phyloP scores from a whole-genome alignment of 2,888 invertebrate species.

The Flabesymbios commensalis region DNA sequence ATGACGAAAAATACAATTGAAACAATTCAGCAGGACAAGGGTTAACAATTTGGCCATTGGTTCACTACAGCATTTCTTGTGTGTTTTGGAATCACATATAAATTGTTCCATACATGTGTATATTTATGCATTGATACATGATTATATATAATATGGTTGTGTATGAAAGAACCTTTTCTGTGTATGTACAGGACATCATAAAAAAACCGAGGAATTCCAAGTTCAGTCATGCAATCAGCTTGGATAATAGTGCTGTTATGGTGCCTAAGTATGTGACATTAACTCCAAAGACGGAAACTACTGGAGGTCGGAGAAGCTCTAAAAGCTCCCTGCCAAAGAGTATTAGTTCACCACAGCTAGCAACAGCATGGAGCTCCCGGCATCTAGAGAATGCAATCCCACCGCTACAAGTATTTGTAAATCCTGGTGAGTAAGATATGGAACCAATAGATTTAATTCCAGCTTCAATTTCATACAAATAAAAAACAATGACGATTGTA shows the following conservation, averaged over 20 bases:
- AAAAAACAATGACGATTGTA: background rate
- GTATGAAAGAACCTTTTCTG: too few relatives aligned
- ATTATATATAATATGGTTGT: background rate
- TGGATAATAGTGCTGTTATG: constrained; percentile 29
- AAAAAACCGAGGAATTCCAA: constrained; percentile 46
- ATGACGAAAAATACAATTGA: too few relatives aligned
- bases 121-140: background rate
- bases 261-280: constrained; percentile 48
- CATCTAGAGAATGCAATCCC: constrained; percentile 21
- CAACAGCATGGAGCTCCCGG: constrained; percentile 43
- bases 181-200: constrained; percentile 42
- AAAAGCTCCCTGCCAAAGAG: constrained; percentile 22
- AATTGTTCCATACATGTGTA: background rate
- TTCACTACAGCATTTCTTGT: too few relatives aligned
- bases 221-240: constrained; percentile 44
- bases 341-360: constrained; percentile 39
- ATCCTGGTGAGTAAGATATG: constrained; percentile 3
- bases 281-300: constrained; percentile 35
- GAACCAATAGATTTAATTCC: background rate
- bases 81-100: background rate
- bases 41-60: too few relatives aligned
- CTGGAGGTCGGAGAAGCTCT: background rate
- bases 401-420: constrained; percentile 6
- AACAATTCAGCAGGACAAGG: too few relatives aligned
- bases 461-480: background rate